Conservation (phyloP, 2,888 invertebrate genomes). For the Drosophila maculinotata region DNA sequence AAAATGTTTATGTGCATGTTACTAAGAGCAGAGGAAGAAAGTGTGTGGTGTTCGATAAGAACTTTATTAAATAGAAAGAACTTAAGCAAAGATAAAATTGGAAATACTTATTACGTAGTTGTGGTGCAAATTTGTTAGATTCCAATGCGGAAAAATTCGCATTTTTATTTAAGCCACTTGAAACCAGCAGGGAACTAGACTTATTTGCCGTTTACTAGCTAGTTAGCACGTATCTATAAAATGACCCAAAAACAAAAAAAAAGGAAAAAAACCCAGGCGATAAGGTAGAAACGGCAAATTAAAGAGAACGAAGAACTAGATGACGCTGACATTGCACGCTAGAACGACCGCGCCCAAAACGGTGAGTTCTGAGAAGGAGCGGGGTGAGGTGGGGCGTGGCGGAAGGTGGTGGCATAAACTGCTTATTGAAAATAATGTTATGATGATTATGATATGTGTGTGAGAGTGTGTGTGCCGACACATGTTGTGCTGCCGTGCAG, state of each 20-base stretch:
- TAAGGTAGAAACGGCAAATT: constrained; percentile 36
- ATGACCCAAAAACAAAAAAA: constrained; percentile 7
- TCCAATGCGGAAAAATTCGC: not conserved
- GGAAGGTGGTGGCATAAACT: constrained; percentile 25
- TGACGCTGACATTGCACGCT: constrained; percentile 52
- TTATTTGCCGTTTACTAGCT: constrained; percentile 8
- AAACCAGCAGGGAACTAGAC: constrained; percentile 9
- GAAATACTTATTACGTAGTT: too few relatives aligned
- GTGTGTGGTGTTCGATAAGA: too few relatives aligned
- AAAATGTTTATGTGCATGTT: too few relatives aligned
- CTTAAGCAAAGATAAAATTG: too few relatives aligned
- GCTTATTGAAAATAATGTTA: constrained; percentile 44
- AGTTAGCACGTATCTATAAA: constrained; percentile 37
- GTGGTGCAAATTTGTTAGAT: not conserved
- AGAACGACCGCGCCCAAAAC: constrained; percentile 47
- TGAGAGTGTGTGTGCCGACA: constrained; percentile 26
- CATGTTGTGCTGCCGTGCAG: constrained; percentile 47
- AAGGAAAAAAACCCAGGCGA: constrained; percentile 3
- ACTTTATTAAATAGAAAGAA: too few relatives aligned
- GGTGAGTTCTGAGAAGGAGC: not conserved
- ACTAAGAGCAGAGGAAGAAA: too few relatives aligned
- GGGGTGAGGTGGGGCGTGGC: not conserved
- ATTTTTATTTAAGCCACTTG: constrained; percentile 20
- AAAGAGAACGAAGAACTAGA: constrained; percentile 37
- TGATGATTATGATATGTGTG: constrained; percentile 26